Conservation (phyloP, 2,797 vertebrate species). For the Muscicapa striata region DNA sequence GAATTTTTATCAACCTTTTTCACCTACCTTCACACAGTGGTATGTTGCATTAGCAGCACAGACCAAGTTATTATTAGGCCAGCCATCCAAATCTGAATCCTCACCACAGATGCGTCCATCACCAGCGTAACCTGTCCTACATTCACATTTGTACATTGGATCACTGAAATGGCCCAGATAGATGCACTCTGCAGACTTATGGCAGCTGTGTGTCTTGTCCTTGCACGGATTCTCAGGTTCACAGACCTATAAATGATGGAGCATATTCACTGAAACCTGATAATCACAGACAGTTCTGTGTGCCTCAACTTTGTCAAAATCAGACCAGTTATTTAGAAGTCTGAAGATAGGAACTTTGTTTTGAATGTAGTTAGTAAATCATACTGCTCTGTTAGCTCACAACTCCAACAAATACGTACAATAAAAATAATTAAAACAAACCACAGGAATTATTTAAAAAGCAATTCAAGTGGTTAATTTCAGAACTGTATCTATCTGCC, state of each 20-base stretch:
- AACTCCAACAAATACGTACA: background rate
- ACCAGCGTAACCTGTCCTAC: constrained; percentile 93
- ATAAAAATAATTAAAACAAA: background rate
- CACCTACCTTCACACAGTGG: constrained; percentile 91
- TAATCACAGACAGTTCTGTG: background rate
- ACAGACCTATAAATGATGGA: constrained; percentile 82
- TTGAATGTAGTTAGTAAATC: background rate
- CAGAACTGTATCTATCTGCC: background rate
- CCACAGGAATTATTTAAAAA: background rate
- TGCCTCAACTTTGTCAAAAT: background rate
- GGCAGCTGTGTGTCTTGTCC: constrained; percentile 93
- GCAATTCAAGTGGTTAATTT: background rate
- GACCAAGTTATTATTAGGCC: constrained; percentile 95
- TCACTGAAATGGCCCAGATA: constrained; percentile 96
- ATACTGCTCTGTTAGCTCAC: background rate
- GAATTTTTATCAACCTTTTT: background rate
- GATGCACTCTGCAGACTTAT: constrained; percentile 91
- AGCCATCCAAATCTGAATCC: constrained; percentile 97
- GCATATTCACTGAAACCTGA: background rate
- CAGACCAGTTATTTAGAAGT: background rate
- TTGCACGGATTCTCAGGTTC: constrained; percentile 96
- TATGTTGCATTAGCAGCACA: constrained; percentile 92
- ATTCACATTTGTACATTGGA: constrained; percentile 97
- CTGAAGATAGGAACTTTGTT: background rate
- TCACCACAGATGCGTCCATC: constrained; percentile 96